A percentile compares a stretch with the other conserved stretches of the same genome.
Evolutionary conservation across 2,888 invertebrate species (phyloP).

Genomic region (Allolobophora icterica): DNA sequence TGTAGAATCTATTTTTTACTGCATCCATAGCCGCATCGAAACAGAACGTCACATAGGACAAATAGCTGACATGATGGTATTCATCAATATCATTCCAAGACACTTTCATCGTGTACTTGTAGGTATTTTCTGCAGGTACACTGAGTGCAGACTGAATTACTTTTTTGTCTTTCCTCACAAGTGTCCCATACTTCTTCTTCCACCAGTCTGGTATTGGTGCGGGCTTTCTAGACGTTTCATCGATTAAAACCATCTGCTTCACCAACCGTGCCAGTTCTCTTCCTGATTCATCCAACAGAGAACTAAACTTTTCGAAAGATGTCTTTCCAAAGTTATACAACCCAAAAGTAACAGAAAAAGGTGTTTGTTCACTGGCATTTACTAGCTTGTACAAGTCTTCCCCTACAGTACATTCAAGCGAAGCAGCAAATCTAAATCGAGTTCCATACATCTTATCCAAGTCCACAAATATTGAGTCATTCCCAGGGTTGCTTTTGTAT

Average conservation of each 20-base stretch:
- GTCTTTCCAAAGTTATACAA: slow-evolving; percentile 45
- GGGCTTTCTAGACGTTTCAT: slow-evolving; percentile 54
- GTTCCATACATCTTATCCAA: slow-evolving; percentile 44
- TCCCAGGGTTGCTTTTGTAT: slow-evolving; percentile 33
- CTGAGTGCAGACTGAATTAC: slow-evolving; percentile 49
- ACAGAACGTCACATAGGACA: slow-evolving; percentile 47
- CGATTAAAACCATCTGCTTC: slow-evolving; percentile 56
- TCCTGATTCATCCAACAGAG: slow-evolving; percentile 38
- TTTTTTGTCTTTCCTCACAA: slow-evolving; percentile 45
- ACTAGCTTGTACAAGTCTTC: slow-evolving; percentile 40
- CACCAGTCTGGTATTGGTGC: slow-evolving; percentile 57
- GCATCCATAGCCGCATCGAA: slow-evolving; percentile 48
- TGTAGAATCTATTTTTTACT: neutral
- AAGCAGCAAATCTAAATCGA: slow-evolving; percentile 46
- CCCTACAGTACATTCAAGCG: slow-evolving; percentile 36
- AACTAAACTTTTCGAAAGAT: slow-evolving; percentile 41
- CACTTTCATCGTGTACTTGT: slow-evolving; percentile 41
- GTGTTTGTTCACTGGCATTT: slow-evolving; percentile 26
- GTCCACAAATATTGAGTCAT: slow-evolving; percentile 42
- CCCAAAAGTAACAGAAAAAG: slow-evolving; percentile 34
- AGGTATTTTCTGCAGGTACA: slow-evolving; percentile 48
- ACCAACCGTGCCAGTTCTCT: slow-evolving; percentile 47
- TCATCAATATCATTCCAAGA: slow-evolving; percentile 48
- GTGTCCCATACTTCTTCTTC: slow-evolving; percentile 52
- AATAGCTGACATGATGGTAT: slow-evolving; percentile 49